Evolutionary conservation across 2,888 invertebrate species (phyloP), one percentile per base, ranked within the genome.

Genomic region (Drosophila buzzatii): DNA sequence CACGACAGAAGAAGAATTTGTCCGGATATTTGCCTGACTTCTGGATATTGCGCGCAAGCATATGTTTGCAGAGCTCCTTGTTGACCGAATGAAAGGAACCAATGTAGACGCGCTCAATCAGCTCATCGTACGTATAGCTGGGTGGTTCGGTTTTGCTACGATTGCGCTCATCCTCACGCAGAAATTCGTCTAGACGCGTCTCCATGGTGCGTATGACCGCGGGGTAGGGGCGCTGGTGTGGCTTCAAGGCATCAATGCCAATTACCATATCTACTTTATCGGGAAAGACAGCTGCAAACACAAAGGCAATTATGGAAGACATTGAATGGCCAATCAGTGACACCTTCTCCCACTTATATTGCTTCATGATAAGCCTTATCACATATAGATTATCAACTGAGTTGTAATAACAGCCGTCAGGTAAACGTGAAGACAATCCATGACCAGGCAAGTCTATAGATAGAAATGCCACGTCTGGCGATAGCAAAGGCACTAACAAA

Each of bases 361-460:
- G 94, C 57, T 95, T 94, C 84, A 95, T 94, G 62, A 96, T 87
- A 65, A 94, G 92, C 44, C 94, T 93, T 52, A 97, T 93, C 20
- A 94, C 76, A 91, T 92, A 93, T 41, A 94, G 56, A 79, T 93
- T 93, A 66, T 93, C 92, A 8, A 92, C 82, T 23, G 92, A 90
- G 73, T 94, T 91, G 57, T 93, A 93, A 59, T 89, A 90, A 52
- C 94, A 92, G 27, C 96, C 96, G 75, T 94, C 92, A 0, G 96
- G 96, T 63, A 95, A 91, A 91, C 95, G 95, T 0, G 95, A 95
- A 0, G 96, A 96, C 6, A 94, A 85, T 0, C 97, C 97, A 92
- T 97, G 96, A 0, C 96, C 96, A 16, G 96, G 96, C 16, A 95
- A 93, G 91, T 96, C 96, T 10, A 96, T 92, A 0, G 96, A 95